Conservation (phyloP, 2,888 invertebrate species). For the Therioaphis trifolii region DNA sequence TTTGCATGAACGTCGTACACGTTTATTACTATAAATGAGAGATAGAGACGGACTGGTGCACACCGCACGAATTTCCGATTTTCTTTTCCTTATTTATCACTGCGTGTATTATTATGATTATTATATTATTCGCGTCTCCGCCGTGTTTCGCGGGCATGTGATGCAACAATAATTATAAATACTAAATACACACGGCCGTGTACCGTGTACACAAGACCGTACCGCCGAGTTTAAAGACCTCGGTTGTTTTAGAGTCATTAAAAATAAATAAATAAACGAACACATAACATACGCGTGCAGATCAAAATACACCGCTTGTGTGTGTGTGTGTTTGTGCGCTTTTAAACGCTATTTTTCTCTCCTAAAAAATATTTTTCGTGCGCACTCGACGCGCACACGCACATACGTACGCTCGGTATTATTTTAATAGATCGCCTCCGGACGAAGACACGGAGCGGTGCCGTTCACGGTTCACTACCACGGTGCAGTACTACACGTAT, state of each 20-base stretch:
- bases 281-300: neutral
- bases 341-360: neutral
- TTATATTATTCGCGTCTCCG: neutral
- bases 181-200: neutral
- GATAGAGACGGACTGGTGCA: too few relatives aligned
- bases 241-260: slow-evolving; percentile 41
- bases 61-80: neutral
- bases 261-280: neutral
- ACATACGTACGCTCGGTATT: neutral
- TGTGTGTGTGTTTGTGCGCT: neutral
- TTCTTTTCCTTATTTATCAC: neutral
- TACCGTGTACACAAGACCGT: neutral
- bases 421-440: slow-evolving; percentile 44
- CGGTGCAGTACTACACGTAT: neutral
- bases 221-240: slow-evolving; percentile 36
- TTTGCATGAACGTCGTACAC: too few relatives aligned
- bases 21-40: too few relatives aligned
- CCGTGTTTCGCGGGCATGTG: neutral
- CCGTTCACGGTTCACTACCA: slow-evolving; percentile 37
- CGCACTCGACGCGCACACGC: neutral
- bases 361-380: neutral
- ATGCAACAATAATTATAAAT: slow-evolving; percentile 24
- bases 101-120: neutral
- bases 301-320: neutral
- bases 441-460: slow-evolving; percentile 7